These are phyloP conservation scores for Sebastes baramenuke DNA, from an alignment of 2,797 vertebrate species.

Conservation along the genomic window DNA sequence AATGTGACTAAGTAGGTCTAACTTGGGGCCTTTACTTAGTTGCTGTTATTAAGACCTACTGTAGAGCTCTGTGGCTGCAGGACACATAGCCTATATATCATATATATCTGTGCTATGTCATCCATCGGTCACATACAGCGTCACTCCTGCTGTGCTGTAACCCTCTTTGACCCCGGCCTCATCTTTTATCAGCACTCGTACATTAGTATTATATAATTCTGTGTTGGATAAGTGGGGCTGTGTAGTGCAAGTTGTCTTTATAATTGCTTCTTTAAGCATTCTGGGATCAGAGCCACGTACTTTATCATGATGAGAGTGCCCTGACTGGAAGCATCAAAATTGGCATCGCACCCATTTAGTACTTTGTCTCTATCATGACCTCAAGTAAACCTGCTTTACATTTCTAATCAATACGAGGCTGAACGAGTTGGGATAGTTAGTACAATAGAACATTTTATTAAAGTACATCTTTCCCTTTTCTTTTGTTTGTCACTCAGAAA, in stretches of 20 bases:
- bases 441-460: neutral
- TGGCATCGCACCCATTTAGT: constrained; percentile 49
- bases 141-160: neutral
- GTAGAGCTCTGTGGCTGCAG: neutral
- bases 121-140: neutral
- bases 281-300: constrained; percentile 53
- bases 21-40: neutral
- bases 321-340: constrained; percentile 46
- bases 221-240: constrained; percentile 13
- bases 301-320: constrained; percentile 54
- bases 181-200: constrained; percentile 27
- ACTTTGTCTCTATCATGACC: constrained; percentile 54
- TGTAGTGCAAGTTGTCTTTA: constrained; percentile 48
- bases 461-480: neutral
- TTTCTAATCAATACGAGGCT: constrained; percentile 19
- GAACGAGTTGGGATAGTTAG: neutral
- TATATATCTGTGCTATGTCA: neutral
- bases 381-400: constrained; percentile 40
- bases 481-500: neutral
- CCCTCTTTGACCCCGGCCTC: neutral
- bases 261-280: constrained; percentile 52
- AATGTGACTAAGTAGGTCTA: neutral
- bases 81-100: neutral
- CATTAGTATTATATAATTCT: constrained; percentile 52
- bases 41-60: neutral